Evolutionary conservation across 2,888 invertebrate genomes (phyloP).

Genomic region (Cheilosia variabilis): DNA sequence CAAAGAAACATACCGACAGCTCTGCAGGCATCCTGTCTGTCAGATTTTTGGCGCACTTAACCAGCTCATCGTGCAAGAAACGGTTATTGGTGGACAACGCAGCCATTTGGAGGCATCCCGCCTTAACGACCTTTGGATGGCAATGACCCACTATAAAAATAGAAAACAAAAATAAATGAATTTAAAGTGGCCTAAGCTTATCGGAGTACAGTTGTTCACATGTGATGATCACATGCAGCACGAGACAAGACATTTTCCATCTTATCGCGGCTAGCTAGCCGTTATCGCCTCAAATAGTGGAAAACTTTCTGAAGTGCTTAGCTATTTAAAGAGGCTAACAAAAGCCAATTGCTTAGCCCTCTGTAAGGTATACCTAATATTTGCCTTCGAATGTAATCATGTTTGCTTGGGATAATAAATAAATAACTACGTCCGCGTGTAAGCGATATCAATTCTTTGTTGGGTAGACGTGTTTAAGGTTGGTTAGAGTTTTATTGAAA

Average conservation of each 20-base stretch:
- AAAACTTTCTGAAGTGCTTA: conserved; percentile 38
- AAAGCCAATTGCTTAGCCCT: not conserved
- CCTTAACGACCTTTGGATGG: conserved; percentile 96
- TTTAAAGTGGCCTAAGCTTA: conserved; percentile 73
- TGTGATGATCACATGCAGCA: conserved; percentile 54
- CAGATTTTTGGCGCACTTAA: conserved; percentile 93
- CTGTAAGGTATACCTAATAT: not conserved
- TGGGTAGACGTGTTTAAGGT: too few relatives aligned
- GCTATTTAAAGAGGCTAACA: conserved; percentile 24
- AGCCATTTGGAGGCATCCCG: conserved; percentile 95
- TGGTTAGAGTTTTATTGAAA: too few relatives aligned
- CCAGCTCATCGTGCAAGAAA: conserved; percentile 97
- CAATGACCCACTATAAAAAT: conserved; percentile 95
- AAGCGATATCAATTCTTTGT: too few relatives aligned
- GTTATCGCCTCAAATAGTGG: conserved; percentile 49
- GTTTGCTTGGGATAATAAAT: too few relatives aligned
- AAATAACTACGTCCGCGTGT: too few relatives aligned
- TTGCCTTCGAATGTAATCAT: not conserved
- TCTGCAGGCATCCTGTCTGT: conserved; percentile 91
- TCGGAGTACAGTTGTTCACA: conserved; percentile 32
- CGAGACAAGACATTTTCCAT: conserved; percentile 34
- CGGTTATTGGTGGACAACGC: conserved; percentile 97
- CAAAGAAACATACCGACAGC: conserved; percentile 96
- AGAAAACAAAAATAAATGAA: conserved; percentile 13
- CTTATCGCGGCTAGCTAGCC: conserved; percentile 16